Evolutionary conservation across 1,140 invertebrate genomes (phyloP).

Genomic region (Helicorthomorpha holstii): DNA sequence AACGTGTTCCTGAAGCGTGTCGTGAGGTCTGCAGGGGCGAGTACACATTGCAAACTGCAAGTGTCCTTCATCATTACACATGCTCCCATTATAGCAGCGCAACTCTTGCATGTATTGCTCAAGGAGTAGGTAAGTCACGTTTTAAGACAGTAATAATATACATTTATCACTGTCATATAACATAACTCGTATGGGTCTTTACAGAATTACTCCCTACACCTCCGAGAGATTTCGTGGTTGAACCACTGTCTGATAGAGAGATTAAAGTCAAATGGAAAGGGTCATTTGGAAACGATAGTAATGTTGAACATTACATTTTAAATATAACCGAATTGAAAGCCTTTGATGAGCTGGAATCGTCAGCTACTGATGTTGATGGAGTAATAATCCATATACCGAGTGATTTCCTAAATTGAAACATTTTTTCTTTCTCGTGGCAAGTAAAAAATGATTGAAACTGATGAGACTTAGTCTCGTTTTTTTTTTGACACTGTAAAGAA

Average conservation of each 20-base stretch:
- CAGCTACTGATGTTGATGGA: not conserved
- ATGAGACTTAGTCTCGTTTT: too few relatives aligned
- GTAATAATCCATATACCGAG: not conserved
- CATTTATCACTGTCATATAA: not conserved
- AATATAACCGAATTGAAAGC: slow-evolving; percentile 39
- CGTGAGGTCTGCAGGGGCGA: slow-evolving; percentile 68
- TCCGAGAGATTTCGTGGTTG: slow-evolving; percentile 46
- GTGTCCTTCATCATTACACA: slow-evolving; percentile 61
- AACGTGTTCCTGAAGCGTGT: slow-evolving; percentile 61
- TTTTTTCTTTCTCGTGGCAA: too few relatives aligned
- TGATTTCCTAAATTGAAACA: too few relatives aligned
- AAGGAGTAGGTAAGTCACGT: slow-evolving; percentile 54
- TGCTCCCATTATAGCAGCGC: slow-evolving; percentile 64
- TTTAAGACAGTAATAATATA: too few relatives aligned
- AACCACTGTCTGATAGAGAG: slow-evolving; percentile 45
- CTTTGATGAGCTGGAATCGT: slow-evolving; percentile 8
- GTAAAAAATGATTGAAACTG: too few relatives aligned
- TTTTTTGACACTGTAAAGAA: too few relatives aligned
- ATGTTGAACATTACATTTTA: slow-evolving; percentile 44
- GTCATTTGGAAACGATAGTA: slow-evolving; percentile 40
- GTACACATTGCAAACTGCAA: slow-evolving; percentile 63
- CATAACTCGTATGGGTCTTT: slow-evolving; percentile 13
- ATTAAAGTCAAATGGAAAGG: slow-evolving; percentile 47
- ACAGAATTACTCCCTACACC: slow-evolving; percentile 51
- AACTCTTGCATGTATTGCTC: slow-evolving; percentile 58